Base-by-base conservation (phyloP, 2,797 vertebrate species). In the Spondyliosoma cantharus region DNA sequence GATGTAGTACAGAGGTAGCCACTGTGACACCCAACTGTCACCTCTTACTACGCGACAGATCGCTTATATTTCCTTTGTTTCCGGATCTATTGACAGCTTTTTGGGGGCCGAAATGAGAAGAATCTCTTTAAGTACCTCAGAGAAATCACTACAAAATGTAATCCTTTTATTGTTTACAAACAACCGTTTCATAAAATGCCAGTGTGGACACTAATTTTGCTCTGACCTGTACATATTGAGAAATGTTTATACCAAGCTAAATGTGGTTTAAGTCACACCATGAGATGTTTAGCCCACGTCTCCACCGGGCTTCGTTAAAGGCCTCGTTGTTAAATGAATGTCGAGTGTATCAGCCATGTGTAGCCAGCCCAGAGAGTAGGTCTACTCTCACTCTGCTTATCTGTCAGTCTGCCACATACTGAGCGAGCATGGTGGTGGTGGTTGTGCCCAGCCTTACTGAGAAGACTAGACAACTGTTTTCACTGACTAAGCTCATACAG, bases 1-100 rank as follows among this genome's bases (percentile, higher is more conserved):
- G 98, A 99, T 14, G 96, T 99, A 84, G 98, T 99, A 65, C 97
- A 99, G 95, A 99, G 98, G 98, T 99, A 99, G 97, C 97, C 94
- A 92, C 94, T 86, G 91, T 88, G 90, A 89, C 83, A 68, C 67
- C 67, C 32, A 50, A 48, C 50, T 15, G 63, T 76, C 87, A 71
- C 42, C 71, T 77, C 82, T 45, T 37, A 79, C 80, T 25, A 82
- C 75, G 70, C 68, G n/a, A 54, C 74, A 74, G 62, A 81, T 86
- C 22, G 59, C 83, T 85, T 84, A 48, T 86, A 83, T 84, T 90
- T 79, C 81, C 70, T 80, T 73, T 56, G 76, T 83, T 87, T 84
- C 74, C 27, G 72, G 71, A 91, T 92, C 78, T 87, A 66, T 86
- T 65, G 64, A 86, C 85, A 74, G 80, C 71, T 81, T 87, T 84